Conservation (phyloP, 2,888 invertebrate genomes). For the Pristionchus exspectatus region DNA sequence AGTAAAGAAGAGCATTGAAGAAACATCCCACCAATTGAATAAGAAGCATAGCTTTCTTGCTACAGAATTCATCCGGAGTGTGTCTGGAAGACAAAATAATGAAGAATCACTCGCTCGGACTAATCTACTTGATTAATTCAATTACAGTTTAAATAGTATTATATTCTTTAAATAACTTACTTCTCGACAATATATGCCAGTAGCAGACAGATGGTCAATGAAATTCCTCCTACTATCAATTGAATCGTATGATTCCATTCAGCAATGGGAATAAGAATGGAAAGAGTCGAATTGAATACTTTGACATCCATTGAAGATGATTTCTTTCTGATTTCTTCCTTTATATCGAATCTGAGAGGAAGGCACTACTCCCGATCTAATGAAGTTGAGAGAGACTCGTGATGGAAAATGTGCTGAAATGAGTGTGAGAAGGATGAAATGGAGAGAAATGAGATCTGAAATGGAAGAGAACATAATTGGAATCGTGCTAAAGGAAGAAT, state of each 20-base stretch:
- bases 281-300: not conserved
- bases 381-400: not conserved
- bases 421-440: not conserved
- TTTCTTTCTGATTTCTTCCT: not conserved
- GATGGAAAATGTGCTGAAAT: not conserved
- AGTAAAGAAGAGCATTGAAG: not conserved
- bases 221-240: not conserved
- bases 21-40: not conserved
- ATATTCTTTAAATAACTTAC: not conserved
- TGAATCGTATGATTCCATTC: constrained; percentile 26
- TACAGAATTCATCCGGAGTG: not conserved
- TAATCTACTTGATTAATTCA: not conserved
- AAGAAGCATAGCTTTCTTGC: not conserved
- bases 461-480: not conserved
- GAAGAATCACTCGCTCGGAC: not conserved
- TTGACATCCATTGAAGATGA: not conserved
- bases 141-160: too few relatives aligned
- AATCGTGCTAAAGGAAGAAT: not conserved
- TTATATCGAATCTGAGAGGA: not conserved
- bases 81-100: not conserved
- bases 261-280: not conserved
- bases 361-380: not conserved
- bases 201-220: not conserved
- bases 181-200: not conserved
- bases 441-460: not conserved